These are phyloP conservation scores for Ochropleura plecta DNA, from an alignment of 2,888 invertebrate species.

Conservation along the genomic window DNA sequence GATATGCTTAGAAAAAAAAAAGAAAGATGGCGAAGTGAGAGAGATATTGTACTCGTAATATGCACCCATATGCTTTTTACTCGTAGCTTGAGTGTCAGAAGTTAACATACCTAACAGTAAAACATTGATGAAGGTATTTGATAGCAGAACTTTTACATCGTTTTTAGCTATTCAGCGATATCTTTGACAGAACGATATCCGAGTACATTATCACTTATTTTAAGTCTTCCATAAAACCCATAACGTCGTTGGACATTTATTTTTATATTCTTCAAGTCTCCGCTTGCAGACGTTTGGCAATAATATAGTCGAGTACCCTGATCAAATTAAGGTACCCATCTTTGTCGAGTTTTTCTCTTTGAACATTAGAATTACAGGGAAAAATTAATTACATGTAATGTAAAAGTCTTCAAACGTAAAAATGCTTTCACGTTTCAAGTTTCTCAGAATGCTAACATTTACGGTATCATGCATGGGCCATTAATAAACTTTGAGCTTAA, in stretches of 20 bases:
- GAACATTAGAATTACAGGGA: neutral
- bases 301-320: neutral
- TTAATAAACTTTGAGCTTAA: neutral
- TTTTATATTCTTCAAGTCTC: conserved; percentile 2
- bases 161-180: neutral
- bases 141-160: neutral
- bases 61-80: too few species aligned
- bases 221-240: neutral
- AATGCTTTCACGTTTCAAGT: neutral
- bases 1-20: neutral
- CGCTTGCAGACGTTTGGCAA: neutral
- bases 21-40: too few species aligned
- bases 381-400: neutral
- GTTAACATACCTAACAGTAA: too few species aligned
- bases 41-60: too few species aligned
- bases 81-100: too few species aligned
- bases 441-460: neutral
- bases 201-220: neutral
- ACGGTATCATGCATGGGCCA: too few species aligned
- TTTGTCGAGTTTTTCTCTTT: conserved; percentile 29
- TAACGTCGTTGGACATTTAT: neutral
- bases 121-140: neutral
- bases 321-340: conserved; percentile 11
- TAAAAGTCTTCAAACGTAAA: neutral
- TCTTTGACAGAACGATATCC: conserved; percentile 3